phyloP scores from a whole-genome alignment of 1,140 invertebrate species.

The Achatina immaculata region DNA sequence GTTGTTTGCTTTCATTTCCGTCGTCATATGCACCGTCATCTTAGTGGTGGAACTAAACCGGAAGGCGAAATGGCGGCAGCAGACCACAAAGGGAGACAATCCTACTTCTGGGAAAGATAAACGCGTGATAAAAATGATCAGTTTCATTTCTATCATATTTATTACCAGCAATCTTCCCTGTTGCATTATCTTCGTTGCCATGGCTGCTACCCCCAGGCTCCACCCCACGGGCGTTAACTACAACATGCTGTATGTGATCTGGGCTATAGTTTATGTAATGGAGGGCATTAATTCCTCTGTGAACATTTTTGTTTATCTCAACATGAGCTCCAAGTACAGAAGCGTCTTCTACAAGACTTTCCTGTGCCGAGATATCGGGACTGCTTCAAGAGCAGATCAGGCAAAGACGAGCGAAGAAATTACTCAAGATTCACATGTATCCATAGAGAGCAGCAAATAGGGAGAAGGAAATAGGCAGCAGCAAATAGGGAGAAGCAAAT shows the following conservation, averaged over 20 bases:
- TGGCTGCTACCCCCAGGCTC: background rate
- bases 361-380: background rate
- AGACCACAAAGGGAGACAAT: background rate
- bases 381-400: background rate
- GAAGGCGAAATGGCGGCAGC: conserved; percentile 18
- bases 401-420: background rate
- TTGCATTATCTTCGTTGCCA: background rate
- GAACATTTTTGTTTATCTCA: conserved; percentile 7
- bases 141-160: conserved; percentile 14
- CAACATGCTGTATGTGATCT: conserved; percentile 9
- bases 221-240: conserved; percentile 5
- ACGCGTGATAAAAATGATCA: conserved; percentile 21
- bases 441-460: background rate
- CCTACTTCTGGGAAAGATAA: conserved; percentile 1
- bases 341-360: conserved; percentile 19
- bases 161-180: conserved; percentile 17
- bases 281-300: conserved; percentile 20
- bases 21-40: conserved; percentile 2
- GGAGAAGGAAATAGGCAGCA: background rate
- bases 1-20: background rate
- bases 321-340: conserved; percentile 27
- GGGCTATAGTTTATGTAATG: conserved; percentile 12
- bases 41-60: conserved; percentile 15
- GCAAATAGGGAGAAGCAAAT: background rate
- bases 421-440: background rate